Conservation (phyloP, 2,113 vertebrate genomes). For the Myxocyprinus asiaticus region DNA sequence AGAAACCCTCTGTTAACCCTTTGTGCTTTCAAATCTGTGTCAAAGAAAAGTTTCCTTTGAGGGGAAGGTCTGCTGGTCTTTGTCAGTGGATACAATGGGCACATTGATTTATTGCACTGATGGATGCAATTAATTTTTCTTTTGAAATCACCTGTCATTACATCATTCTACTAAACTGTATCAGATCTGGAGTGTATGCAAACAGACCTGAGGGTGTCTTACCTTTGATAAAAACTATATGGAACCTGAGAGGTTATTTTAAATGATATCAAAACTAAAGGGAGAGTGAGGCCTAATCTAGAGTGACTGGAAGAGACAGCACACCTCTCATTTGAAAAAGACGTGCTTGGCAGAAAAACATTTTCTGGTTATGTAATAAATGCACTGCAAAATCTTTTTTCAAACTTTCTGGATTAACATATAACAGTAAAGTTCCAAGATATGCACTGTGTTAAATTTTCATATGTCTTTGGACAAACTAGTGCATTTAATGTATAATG, state of each 20-base stretch:
- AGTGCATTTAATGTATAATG: too few species aligned
- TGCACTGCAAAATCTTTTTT: neutral
- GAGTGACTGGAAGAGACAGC: neutral
- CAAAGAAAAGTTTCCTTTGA: neutral
- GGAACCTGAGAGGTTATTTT: neutral
- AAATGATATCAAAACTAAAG: neutral
- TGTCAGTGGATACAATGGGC: neutral
- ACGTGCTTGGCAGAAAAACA: neutral
- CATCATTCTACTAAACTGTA: neutral
- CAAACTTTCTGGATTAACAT: neutral
- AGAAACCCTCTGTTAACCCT: constrained; percentile 62
- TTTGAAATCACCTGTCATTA: neutral
- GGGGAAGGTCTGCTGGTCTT: neutral
- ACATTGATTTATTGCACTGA: neutral
- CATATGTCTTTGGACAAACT: neutral
- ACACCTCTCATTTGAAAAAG: neutral
- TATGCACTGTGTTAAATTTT: neutral
- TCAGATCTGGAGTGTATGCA: neutral
- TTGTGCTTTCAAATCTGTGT: constrained; percentile 38
- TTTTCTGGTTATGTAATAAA: constrained; percentile 11
- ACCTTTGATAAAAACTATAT: neutral
- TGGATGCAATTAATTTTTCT: neutral
- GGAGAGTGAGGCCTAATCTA: neutral
- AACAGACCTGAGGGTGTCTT: neutral
- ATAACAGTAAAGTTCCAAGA: neutral